Conservation (phyloP, 2,888 invertebrate species). For the Drosophila lacicola region DNA sequence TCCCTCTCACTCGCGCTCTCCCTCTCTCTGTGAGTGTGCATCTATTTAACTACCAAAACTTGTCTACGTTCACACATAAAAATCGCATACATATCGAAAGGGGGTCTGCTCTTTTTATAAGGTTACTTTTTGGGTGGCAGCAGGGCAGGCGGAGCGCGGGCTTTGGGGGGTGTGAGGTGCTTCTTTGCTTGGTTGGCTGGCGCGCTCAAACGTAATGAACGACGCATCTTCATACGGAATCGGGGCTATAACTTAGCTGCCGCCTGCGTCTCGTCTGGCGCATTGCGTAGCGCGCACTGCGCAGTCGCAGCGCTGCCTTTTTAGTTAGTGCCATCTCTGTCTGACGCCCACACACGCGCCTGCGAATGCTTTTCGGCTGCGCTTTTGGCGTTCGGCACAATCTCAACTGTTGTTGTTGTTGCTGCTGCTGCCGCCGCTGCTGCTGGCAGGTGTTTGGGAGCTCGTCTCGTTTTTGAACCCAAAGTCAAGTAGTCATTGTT, state of each 20-base stretch:
- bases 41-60: conserved; percentile 81
- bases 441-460: conserved; percentile 57
- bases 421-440: conserved; percentile 1
- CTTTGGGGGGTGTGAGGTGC: conserved; percentile 27
- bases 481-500: conserved; percentile 73
- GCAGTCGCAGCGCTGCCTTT: conserved; percentile 30
- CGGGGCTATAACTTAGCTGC: conserved; percentile 26
- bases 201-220: conserved; percentile 76
- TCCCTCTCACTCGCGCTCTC: conserved; percentile 13
- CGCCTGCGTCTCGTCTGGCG: conserved; percentile 19
- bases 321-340: conserved; percentile 35
- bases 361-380: conserved; percentile 57
- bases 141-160: neutral
- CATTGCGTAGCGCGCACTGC: conserved; percentile 45
- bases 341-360: conserved; percentile 51
- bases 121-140: conserved; percentile 23
- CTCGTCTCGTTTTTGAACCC: conserved; percentile 62
- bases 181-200: conserved; percentile 69
- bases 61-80: conserved; percentile 81
- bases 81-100: conserved; percentile 69
- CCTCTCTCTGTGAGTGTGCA: conserved; percentile 59
- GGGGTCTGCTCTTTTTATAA: conserved; percentile 20
- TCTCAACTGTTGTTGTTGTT: conserved; percentile 17
- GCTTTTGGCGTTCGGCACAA: conserved; percentile 49
- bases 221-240: conserved; percentile 56